phyloP scores from a whole-genome alignment of 1,140 invertebrate species.

The Calycopis cecrops region DNA sequence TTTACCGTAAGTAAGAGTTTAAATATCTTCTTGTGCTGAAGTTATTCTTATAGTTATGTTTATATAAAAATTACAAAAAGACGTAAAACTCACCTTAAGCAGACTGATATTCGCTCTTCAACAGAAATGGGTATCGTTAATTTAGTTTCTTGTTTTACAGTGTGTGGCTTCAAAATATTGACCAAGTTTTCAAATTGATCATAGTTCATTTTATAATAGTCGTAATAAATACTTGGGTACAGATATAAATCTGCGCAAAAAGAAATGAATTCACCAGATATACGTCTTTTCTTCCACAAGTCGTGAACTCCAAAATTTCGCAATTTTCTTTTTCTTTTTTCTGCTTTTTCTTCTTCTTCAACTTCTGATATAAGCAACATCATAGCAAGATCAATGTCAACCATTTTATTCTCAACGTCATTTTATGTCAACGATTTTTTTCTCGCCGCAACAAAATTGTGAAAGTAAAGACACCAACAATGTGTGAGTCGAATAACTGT shows the following conservation, averaged over 20 bases:
- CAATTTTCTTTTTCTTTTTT: no score
- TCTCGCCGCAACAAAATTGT: no score
- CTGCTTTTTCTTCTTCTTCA: constrained; percentile 12
- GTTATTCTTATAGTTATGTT: no score
- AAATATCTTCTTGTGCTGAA: background rate
- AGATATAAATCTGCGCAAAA: constrained; percentile 11
- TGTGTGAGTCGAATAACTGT: no score
- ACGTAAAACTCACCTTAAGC: constrained; percentile 5
- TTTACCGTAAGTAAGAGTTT: background rate
- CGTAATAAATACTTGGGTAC: constrained; percentile 10
- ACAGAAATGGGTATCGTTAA: constrained; percentile 12
- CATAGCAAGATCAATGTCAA: constrained; percentile 13
- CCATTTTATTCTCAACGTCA: no score
- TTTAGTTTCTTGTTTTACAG: constrained; percentile 8
- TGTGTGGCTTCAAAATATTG: constrained; percentile 14
- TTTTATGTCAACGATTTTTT: no score
- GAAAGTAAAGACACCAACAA: no score
- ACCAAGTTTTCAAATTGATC: constrained; percentile 13
- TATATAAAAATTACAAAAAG: no score
- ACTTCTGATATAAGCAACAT: constrained; percentile 13
- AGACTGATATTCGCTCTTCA: constrained; percentile 15
- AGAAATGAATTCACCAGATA: constrained; percentile 1
- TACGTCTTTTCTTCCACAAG: constrained; percentile 9
- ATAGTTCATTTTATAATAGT: constrained; percentile 11
- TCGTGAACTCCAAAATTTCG: constrained; percentile 16